Percentiles rank a stretch among this genome's conserved stretches.
Evolutionary conservation across 2,888 invertebrate species (phyloP).

Genomic region (Polydrusus pterygomalis): DNA sequence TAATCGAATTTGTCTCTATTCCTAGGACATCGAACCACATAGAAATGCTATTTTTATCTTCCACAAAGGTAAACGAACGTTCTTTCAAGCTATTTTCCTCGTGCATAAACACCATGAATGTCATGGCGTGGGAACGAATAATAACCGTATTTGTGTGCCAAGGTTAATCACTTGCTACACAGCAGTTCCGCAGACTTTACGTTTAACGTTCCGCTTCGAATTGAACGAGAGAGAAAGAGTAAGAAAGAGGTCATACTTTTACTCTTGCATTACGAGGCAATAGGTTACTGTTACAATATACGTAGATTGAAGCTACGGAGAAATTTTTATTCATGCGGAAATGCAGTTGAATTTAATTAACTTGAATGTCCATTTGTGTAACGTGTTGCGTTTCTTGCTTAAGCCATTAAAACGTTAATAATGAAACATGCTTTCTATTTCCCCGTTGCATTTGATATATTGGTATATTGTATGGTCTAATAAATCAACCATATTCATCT

Average conservation of each 20-base stretch:
- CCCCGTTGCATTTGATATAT: too few species aligned
- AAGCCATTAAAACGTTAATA: not conserved
- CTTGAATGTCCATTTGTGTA: not conserved
- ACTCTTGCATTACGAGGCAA: conserved; percentile 11
- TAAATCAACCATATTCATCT: too few species aligned
- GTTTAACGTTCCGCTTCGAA: conserved; percentile 5
- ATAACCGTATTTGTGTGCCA: conserved; percentile 42
- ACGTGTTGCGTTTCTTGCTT: not conserved
- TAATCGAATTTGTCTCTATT: too few species aligned
- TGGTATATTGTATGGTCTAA: too few species aligned
- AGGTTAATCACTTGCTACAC: conserved; percentile 45
- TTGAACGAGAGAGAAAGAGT: conserved; percentile 12
- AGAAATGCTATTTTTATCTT: conserved; percentile 12
- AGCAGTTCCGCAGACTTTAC: conserved; percentile 23
- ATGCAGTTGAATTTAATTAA: not conserved
- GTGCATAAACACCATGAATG: conserved; percentile 15
- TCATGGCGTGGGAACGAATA: conserved; percentile 32
- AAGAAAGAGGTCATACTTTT: conserved; percentile 19
- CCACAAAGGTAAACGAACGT: conserved; percentile 37
- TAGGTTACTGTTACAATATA: conserved; percentile 8
- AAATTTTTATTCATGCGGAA: not conserved
- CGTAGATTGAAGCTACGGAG: not conserved
- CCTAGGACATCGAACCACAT: too few species aligned
- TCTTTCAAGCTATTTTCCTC: conserved; percentile 33
- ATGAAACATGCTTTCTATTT: too few species aligned